A percentile compares a stretch with the other conserved stretches of the same genome.
Evolutionary conservation across 2,113 vertebrate species (phyloP).

Genomic region (Engraulis encrasicolus): DNA sequence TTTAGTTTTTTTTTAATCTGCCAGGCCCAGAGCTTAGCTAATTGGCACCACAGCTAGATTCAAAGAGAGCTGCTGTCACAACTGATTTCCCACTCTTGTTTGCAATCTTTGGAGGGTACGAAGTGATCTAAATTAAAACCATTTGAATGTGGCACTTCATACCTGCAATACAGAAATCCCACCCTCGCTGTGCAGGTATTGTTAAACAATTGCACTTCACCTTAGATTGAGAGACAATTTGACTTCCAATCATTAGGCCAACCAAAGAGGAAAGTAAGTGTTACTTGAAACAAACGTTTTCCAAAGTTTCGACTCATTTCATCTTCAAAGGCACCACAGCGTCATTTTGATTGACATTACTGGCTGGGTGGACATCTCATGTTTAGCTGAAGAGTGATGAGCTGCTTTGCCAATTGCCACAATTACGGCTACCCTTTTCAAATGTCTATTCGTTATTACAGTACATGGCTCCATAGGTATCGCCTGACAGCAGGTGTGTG

Average conservation of each 20-base stretch:
- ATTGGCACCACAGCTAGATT: not conserved
- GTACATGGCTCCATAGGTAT: no score
- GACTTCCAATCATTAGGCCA: no score
- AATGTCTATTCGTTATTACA: no score
- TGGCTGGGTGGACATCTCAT: not conserved
- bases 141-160: not conserved
- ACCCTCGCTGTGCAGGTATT: not conserved
- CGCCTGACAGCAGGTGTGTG: not conserved
- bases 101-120: no score
- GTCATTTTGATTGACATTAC: not conserved
- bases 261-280: no score
- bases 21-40: not conserved
- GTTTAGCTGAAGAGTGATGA: not conserved
- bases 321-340: not conserved
- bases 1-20: not conserved
- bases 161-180: not conserved
- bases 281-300: no score
- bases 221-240: no score
- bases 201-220: not conserved
- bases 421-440: not conserved
- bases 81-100: not conserved
- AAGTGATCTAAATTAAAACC: not conserved
- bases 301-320: no score
- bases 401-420: not conserved
- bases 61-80: constrained; percentile 10